Conservation (phyloP, 2,113 vertebrate species). For the Mixornis gularis region DNA sequence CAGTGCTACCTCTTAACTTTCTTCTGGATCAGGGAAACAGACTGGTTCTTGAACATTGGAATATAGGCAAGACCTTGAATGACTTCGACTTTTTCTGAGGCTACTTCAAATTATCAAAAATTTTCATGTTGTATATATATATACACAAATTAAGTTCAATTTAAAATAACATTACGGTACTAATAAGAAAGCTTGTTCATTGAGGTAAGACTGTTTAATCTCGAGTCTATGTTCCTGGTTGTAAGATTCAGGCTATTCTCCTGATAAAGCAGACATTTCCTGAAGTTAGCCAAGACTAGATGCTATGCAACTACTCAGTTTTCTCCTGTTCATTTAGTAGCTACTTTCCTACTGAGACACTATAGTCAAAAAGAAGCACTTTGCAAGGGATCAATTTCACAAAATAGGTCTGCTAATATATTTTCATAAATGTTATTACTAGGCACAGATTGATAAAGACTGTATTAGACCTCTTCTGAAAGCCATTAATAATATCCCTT, state of each 20-base stretch:
- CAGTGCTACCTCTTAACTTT: background rate
- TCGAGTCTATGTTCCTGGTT: background rate
- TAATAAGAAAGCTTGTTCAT: background rate
- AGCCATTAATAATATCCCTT: constrained; percentile 35
- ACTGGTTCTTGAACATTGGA: background rate
- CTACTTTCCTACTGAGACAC: background rate
- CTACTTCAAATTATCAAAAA: background rate
- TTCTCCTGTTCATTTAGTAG: background rate
- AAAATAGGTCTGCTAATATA: background rate
- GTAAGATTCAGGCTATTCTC: background rate
- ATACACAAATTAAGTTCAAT: background rate
- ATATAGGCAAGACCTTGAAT: background rate
- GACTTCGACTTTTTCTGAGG: background rate
- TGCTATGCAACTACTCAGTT: background rate
- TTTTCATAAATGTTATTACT: background rate
- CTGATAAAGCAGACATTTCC: background rate
- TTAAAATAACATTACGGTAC: background rate
- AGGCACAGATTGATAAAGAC: background rate
- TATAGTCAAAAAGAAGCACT: background rate
- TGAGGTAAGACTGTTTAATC: background rate
- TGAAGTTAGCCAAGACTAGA: background rate
- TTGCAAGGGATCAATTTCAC: background rate
- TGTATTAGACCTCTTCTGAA: background rate
- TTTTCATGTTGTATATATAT: background rate
- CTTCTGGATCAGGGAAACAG: background rate